Percentiles rank a stretch among this genome's conserved stretches.
Conservation (phyloP, 2,888 invertebrate genomes). For the Agrilus biguttatus region DNA sequence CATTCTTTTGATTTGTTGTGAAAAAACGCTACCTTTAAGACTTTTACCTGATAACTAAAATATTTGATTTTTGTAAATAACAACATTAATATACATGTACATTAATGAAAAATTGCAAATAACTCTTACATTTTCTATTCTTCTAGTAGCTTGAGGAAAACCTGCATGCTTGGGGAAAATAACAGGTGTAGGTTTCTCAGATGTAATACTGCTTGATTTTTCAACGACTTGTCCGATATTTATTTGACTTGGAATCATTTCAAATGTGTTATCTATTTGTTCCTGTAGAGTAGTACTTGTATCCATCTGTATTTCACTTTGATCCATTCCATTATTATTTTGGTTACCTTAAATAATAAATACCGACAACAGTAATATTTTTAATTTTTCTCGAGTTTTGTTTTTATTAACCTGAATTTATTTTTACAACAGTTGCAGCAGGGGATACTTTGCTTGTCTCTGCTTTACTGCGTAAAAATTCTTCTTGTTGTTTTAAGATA, state of each 20-base stretch:
- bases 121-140: constrained; percentile 21
- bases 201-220: constrained; percentile 24
- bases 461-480: constrained; percentile 43
- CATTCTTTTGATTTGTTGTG: constrained; percentile 31
- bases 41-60: constrained; percentile 16
- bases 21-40: constrained; percentile 36
- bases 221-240: constrained; percentile 45
- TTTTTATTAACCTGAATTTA: constrained; percentile 4
- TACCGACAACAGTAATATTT: background rate
- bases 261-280: constrained; percentile 26
- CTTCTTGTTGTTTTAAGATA: constrained; percentile 56
- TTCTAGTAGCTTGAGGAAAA: constrained; percentile 37
- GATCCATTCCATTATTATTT: constrained; percentile 4
- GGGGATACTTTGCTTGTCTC: constrained; percentile 40
- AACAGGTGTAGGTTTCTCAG: background rate
- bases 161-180: constrained; percentile 23
- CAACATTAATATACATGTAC: background rate
- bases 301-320: constrained; percentile 3
- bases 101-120: background rate
- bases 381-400: background rate
- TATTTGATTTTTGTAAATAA: background rate
- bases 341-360: background rate
- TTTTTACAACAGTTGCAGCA: constrained; percentile 44
- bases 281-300: constrained; percentile 14
- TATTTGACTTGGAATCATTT: constrained; percentile 30